Evolutionary conservation across 92 coral and sea anemone species (phyloP).

Genomic region (Zoanthus sansibaricus): DNA sequence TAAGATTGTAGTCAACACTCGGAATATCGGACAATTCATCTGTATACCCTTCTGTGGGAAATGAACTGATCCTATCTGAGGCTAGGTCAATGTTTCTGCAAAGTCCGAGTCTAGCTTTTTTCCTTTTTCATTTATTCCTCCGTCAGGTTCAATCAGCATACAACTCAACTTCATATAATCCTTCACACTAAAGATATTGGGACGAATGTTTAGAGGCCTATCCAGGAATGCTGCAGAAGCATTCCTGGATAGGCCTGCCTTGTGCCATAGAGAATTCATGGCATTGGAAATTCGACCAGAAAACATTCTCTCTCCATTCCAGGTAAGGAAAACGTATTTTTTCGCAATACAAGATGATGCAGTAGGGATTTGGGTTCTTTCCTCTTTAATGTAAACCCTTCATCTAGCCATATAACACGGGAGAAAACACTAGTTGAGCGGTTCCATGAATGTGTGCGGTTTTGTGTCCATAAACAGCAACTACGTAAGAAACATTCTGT

Average conservation of each 20-base stretch:
- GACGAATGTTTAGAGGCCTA: conserved; percentile 3
- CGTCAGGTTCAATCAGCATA: conserved; percentile 64
- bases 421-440: conserved; percentile 12
- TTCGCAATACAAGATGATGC: neutral
- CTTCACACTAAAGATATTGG: conserved; percentile 52
- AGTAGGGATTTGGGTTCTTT: conserved; percentile 22
- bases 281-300: conserved; percentile 52
- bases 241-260: neutral
- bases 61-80: conserved; percentile 49
- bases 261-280: conserved; percentile 49
- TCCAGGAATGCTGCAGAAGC: too few species aligned
- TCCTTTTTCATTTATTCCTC: conserved; percentile 59
- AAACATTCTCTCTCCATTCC: conserved; percentile 42
- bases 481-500: conserved; percentile 12
- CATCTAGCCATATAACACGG: conserved; percentile 8
- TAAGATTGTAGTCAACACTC: conserved; percentile 59
- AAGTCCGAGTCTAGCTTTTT: conserved; percentile 71
- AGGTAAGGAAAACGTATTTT: conserved; percentile 40
- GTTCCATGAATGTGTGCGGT: conserved; percentile 26
- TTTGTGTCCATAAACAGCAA: conserved; percentile 24
- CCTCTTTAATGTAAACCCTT: conserved; percentile 9
- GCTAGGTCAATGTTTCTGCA: conserved; percentile 16
- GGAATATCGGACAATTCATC: conserved; percentile 58
- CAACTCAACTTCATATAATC: conserved; percentile 63
- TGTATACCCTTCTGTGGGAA: conserved; percentile 65